Percentiles rank a stretch among this genome's conserved stretches.
These are phyloP conservation scores for Gavia stellata DNA, from an alignment of 2,113 vertebrate genomes.

Conservation along the genomic window DNA sequence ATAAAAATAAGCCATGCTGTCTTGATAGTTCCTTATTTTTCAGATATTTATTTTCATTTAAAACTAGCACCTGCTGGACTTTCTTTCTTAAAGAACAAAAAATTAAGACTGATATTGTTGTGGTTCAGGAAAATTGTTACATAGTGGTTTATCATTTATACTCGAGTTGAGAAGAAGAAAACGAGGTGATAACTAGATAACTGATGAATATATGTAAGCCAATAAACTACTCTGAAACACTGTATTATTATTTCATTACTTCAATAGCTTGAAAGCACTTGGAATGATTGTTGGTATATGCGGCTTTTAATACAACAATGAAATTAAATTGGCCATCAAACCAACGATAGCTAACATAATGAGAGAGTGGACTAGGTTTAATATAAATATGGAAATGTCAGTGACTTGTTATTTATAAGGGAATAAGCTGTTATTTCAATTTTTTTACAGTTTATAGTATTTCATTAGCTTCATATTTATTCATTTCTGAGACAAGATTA, in stretches of 20 bases:
- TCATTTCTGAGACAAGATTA: background rate
- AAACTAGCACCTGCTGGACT: background rate
- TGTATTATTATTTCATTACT: constrained; percentile 51
- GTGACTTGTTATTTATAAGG: background rate
- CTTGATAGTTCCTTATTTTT: background rate
- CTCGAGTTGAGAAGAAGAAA: background rate
- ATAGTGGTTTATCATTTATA: background rate
- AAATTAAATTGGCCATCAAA: constrained; percentile 62
- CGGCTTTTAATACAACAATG: constrained; percentile 34
- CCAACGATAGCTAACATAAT: constrained; percentile 42
- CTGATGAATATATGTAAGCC: background rate
- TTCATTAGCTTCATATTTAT: constrained; percentile 10
- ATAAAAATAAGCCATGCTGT: background rate
- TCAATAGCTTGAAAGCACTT: constrained; percentile 38
- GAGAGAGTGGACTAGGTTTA: constrained; percentile 32
- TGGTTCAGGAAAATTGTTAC: background rate
- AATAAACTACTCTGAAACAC: constrained; percentile 28
- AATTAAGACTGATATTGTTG: background rate
- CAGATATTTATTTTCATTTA: background rate
- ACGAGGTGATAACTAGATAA: background rate
- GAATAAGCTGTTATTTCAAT: constrained; percentile 13
- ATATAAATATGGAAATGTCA: constrained; percentile 49
- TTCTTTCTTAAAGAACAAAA: background rate
- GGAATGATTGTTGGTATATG: constrained; percentile 32
- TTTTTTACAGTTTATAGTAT: background rate